A percentile compares a stretch with the other conserved stretches of the same genome.
Evolutionary conservation across 2,888 invertebrate species (phyloP).

Genomic region (Drosophila rellima): DNA sequence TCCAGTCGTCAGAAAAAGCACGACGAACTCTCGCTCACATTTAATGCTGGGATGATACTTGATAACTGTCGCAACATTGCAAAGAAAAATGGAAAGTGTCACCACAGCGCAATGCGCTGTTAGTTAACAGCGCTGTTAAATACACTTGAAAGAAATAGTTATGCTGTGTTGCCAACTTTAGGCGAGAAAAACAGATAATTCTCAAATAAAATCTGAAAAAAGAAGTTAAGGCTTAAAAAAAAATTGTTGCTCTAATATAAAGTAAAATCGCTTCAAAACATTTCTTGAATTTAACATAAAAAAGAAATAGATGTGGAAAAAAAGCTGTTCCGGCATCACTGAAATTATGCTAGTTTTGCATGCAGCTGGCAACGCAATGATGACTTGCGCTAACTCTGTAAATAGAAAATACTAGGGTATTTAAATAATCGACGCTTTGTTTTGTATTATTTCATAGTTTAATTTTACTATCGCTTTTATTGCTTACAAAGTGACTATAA

Average conservation of each 20-base stretch:
- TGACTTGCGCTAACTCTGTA: not conserved
- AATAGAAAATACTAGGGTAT: slow-evolving; percentile 3
- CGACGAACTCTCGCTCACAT: slow-evolving; percentile 31
- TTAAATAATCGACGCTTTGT: slow-evolving; percentile 2
- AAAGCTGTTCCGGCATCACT: not conserved
- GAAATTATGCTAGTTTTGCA: not conserved
- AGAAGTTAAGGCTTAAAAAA: too few relatives aligned
- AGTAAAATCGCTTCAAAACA: too few relatives aligned
- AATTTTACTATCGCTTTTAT: slow-evolving; percentile 62
- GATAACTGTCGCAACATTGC: slow-evolving; percentile 1
- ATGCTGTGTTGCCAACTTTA: not conserved
- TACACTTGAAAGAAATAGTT: slow-evolving; percentile 3
- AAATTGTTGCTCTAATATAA: too few relatives aligned
- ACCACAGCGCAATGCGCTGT: not conserved
- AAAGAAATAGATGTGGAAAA: not conserved
- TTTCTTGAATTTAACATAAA: too few relatives aligned
- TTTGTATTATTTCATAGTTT: slow-evolving; percentile 10
- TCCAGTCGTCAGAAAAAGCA: slow-evolving; percentile 20
- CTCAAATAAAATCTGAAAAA: too few relatives aligned
- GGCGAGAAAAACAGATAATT: too few relatives aligned
- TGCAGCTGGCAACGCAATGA: not conserved
- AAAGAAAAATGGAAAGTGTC: slow-evolving; percentile 23
- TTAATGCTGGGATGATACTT: slow-evolving; percentile 17
- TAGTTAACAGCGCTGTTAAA: slow-evolving; percentile 27
- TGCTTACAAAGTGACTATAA: slow-evolving; percentile 54